These are phyloP conservation scores for Habropoda laboriosa DNA, from an alignment of 1,140 invertebrate species.

Conservation along the genomic window DNA sequence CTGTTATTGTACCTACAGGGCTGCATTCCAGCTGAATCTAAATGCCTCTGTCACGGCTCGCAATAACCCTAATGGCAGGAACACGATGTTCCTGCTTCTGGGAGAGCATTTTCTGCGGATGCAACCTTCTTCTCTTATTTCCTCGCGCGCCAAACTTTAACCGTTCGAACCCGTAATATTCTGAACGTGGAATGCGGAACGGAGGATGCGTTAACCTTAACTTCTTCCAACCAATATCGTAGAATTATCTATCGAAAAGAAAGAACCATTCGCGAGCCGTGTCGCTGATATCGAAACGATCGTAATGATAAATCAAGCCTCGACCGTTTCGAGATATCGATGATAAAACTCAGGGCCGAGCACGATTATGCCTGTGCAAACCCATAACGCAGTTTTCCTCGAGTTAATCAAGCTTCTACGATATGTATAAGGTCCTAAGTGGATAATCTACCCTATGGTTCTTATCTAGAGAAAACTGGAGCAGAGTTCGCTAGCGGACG, in stretches of 20 bases:
- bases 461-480: constrained; percentile 42
- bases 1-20: constrained; percentile 50
- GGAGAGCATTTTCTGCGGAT: constrained; percentile 37
- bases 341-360: not conserved
- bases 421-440: constrained; percentile 25
- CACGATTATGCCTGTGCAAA: constrained; percentile 1
- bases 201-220: not conserved
- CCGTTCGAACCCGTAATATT: too few species aligned
- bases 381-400: constrained; percentile 14
- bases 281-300: constrained; percentile 36
- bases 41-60: constrained; percentile 73
- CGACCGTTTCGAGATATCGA: constrained; percentile 27
- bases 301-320: constrained; percentile 31
- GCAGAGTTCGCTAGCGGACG: not conserved
- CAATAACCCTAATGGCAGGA: constrained; percentile 70
- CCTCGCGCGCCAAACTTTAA: not conserved
- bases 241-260: not conserved
- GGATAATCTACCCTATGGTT: constrained; percentile 20
- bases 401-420: constrained; percentile 41
- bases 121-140: not conserved
- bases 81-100: constrained; percentile 67
- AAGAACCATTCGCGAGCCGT: constrained; percentile 5
- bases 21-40: constrained; percentile 71
- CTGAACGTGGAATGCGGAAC: not conserved
- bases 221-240: constrained; percentile 5